A percentile compares a stretch with the other conserved stretches of the same genome.
Evolutionary conservation across 2,888 invertebrate species (phyloP).

Genomic region (Zhuqinia jingwanae): DNA sequence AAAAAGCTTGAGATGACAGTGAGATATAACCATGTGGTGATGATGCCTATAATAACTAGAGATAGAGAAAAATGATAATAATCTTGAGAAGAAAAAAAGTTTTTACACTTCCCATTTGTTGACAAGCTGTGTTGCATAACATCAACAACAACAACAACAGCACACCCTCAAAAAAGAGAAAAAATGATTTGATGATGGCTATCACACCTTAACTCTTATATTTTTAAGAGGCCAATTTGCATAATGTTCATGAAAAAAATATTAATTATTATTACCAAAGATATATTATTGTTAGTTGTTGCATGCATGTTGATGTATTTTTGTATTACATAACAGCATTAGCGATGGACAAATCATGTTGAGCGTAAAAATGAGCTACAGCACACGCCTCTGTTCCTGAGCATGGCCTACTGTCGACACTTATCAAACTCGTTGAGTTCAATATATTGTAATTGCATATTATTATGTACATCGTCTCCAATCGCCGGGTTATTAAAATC

Average conservation of each 20-base stretch:
- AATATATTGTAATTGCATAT: conserved; percentile 38
- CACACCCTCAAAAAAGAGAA: no score
- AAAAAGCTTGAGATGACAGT: no score
- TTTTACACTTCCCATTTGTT: no score
- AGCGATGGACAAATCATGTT: no score
- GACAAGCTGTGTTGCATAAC: background rate
- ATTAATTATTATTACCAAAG: no score
- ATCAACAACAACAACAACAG: no score
- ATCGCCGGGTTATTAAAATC: conserved; percentile 38
- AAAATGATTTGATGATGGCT: background rate
- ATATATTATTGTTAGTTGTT: no score
- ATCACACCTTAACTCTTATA: background rate
- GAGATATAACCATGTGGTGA: background rate
- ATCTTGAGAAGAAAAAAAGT: no score
- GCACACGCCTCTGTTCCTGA: conserved; percentile 35
- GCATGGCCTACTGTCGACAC: conserved; percentile 40
- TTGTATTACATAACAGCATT: no score
- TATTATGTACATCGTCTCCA: background rate
- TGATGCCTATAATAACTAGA: background rate
- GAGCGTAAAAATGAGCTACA: no score
- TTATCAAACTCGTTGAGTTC: background rate
- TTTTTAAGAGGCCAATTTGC: conserved; percentile 2
- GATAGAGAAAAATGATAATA: background rate
- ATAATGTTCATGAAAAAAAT: conserved; percentile 3
- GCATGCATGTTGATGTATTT: no score